phyloP scores from a whole-genome alignment of 2,797 vertebrate genomes.

The Euphonia xanthogaster region DNA sequence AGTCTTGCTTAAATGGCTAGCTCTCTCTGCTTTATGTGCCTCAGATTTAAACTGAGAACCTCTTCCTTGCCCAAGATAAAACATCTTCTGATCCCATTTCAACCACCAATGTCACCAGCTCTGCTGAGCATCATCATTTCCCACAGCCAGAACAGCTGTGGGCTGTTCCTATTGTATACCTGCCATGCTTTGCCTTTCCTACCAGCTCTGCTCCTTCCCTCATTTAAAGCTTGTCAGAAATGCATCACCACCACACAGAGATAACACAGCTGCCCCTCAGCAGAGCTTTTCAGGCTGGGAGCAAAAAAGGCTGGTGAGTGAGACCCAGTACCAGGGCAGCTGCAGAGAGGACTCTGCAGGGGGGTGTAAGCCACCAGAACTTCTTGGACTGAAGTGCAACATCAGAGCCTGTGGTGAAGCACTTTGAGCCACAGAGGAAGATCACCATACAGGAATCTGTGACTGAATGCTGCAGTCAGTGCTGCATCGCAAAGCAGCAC shows the following conservation, averaged over 20 bases:
- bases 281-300: neutral
- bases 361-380: neutral
- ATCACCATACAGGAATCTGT: neutral
- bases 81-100: neutral
- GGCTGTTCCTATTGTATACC: neutral
- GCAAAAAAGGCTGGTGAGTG: neutral
- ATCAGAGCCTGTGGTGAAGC: neutral
- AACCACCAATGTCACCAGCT: neutral
- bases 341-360: neutral
- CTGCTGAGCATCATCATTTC: neutral
- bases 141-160: neutral
- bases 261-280: neutral
- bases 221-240: neutral
- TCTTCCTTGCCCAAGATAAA: neutral
- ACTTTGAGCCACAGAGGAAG: neutral
- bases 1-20: neutral
- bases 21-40: neutral
- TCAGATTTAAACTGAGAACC: neutral
- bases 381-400: neutral
- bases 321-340: neutral
- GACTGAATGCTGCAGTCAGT: neutral
- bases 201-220: neutral
- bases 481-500: neutral
- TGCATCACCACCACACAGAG: fast-evolving
- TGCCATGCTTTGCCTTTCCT: neutral